A percentile compares a stretch with the other conserved stretches of the same genome.
These are phyloP conservation scores for Hyla sarda DNA, from an alignment of 2,113 vertebrate genomes.

Conservation along the genomic window DNA sequence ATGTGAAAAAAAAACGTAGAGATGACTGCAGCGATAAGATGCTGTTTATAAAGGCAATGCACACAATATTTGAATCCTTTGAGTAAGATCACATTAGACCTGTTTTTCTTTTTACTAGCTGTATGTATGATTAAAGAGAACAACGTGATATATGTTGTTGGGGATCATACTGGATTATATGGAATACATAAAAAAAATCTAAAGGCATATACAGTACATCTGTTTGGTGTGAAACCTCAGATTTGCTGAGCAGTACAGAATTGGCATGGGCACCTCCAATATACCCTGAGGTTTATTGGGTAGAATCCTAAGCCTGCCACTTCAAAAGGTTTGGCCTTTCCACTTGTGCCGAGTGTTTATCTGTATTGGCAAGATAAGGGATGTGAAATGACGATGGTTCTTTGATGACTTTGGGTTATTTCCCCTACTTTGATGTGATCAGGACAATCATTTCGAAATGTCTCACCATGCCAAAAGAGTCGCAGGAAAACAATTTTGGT, in stretches of 20 bases:
- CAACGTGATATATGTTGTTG: neutral
- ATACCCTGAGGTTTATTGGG: constrained; percentile 56
- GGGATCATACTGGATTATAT: constrained; percentile 39
- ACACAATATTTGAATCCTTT: constrained; percentile 11
- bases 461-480: constrained; percentile 33
- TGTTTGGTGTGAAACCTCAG: constrained; percentile 52
- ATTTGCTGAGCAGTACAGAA: constrained; percentile 36
- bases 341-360: constrained; percentile 50
- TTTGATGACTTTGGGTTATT: constrained; percentile 57
- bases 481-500: constrained; percentile 36
- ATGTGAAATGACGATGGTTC: constrained; percentile 30
- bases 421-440: constrained; percentile 53
- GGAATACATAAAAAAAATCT: constrained; percentile 14
- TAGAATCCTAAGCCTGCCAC: constrained; percentile 55
- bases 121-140: neutral
- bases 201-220: constrained; percentile 18
- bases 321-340: constrained; percentile 57
- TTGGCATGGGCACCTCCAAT: constrained; percentile 47
- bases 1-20: constrained; percentile 25
- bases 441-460: constrained; percentile 29
- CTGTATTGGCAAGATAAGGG: constrained; percentile 55
- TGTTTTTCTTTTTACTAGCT: neutral
- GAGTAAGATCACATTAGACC: neutral
- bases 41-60: constrained; percentile 7
- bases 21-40: constrained; percentile 24